Conservation (phyloP, 2,888 invertebrate species). For the Steinernema scapterisci region DNA sequence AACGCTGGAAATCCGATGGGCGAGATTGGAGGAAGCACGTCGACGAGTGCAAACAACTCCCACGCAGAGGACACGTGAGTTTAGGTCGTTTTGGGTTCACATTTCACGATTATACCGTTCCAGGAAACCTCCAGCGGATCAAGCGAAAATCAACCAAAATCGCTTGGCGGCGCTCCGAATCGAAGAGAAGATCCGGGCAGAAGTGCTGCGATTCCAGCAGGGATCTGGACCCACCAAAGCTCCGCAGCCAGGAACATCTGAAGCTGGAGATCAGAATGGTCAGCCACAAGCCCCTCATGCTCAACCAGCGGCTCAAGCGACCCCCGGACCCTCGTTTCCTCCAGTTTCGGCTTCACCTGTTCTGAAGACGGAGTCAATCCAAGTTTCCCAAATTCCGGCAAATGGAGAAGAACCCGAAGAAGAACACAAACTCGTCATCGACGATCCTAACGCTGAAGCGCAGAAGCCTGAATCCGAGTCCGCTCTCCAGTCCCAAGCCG, state of each 20-base stretch:
- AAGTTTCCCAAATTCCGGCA: too few relatives aligned
- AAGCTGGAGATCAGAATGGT: neutral
- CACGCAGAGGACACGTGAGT: too few relatives aligned
- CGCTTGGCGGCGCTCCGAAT: conserved; percentile 32
- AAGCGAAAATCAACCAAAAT: conserved; percentile 38
- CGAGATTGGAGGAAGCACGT: too few relatives aligned
- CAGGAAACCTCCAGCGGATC: conserved; percentile 6
- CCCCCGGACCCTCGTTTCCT: neutral
- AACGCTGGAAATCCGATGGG: too few relatives aligned
- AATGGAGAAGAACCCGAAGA: neutral
- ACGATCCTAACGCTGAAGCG: neutral
- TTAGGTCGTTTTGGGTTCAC: too few relatives aligned
- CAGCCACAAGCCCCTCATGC: neutral
- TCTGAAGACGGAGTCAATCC: neutral
- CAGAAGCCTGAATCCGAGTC: neutral
- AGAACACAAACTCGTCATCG: neutral
- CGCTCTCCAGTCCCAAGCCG: neutral
- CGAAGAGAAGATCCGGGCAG: conserved; percentile 32
- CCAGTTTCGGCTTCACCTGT: neutral
- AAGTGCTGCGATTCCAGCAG: neutral
- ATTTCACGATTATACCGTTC: too few relatives aligned
- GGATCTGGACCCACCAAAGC: too few relatives aligned
- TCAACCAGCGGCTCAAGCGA: neutral
- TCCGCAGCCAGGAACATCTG: neutral
- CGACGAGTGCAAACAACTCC: too few relatives aligned